These are phyloP conservation scores for Dicerorhinus sumatrensis DNA, from an alignment of 2,113 vertebrate species.

Conservation along the genomic window DNA sequence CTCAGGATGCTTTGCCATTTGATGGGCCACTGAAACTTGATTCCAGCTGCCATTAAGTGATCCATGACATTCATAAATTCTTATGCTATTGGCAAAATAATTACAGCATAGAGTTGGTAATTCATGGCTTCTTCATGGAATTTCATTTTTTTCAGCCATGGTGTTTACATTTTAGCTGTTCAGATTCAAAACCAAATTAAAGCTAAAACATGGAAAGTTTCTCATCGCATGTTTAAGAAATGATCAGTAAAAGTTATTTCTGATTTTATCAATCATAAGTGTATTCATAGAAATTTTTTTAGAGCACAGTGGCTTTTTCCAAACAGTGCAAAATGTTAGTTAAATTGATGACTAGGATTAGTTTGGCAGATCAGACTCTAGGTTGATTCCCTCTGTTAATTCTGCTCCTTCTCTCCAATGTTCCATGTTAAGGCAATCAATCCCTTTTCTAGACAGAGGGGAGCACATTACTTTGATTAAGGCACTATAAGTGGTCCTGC, in stretches of 20 bases:
- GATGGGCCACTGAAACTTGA: not conserved
- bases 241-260: not conserved
- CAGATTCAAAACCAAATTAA: not conserved
- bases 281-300: not conserved
- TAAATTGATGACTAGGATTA: not conserved
- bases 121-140: not conserved
- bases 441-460: not conserved
- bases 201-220: not conserved
- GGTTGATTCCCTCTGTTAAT: not conserved
- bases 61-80: not conserved
- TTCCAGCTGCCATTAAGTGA: not conserved
- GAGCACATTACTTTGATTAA: not conserved
- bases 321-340: not conserved
- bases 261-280: not conserved
- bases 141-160: not conserved
- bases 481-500: fast-evolving
- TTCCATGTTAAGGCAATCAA: not conserved
- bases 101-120: not conserved
- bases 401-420: not conserved
- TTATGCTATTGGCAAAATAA: not conserved
- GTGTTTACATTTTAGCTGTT: not conserved
- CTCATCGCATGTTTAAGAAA: not conserved
- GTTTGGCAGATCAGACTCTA: not conserved
- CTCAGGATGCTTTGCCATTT: not conserved
- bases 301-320: not conserved